These are phyloP conservation scores for Melinaea menophilus DNA, from an alignment of 2,888 invertebrate genomes.

Conservation along the genomic window DNA sequence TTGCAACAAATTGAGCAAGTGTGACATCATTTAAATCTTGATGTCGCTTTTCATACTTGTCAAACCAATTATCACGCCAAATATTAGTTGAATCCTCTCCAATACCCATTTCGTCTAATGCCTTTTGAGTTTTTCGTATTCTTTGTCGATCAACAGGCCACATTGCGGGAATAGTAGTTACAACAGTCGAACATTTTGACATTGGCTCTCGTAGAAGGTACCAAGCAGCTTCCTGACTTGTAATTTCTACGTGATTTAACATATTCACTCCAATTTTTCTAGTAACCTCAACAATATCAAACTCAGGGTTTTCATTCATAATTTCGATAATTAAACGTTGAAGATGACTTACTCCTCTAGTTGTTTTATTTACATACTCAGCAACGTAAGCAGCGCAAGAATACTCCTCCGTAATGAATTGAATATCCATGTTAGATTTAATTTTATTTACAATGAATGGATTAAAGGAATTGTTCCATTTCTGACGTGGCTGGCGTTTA, in stretches of 20 bases:
- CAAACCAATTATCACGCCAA: constrained; percentile 51
- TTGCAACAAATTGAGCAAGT: constrained; percentile 48
- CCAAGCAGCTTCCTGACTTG: constrained; percentile 50
- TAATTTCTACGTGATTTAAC: constrained; percentile 32
- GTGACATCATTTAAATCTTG: constrained; percentile 39
- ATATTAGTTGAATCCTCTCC: constrained; percentile 40
- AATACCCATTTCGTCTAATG: constrained; percentile 36
- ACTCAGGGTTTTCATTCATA: constrained; percentile 39
- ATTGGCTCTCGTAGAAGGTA: constrained; percentile 35
- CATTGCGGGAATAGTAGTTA: constrained; percentile 31
- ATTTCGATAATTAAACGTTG: constrained; percentile 43
- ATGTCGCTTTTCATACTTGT: constrained; percentile 50
- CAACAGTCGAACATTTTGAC: constrained; percentile 29
- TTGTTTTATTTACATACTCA: constrained; percentile 52
- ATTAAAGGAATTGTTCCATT: constrained; percentile 48
- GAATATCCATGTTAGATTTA: constrained; percentile 45
- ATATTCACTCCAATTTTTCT: constrained; percentile 33
- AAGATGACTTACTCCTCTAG: constrained; percentile 47
- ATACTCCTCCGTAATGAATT: constrained; percentile 53
- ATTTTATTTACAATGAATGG: constrained; percentile 43
- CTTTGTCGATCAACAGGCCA: constrained; percentile 44
- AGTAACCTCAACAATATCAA: constrained; percentile 33
- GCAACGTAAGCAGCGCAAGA: constrained; percentile 53
- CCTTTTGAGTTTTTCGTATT: constrained; percentile 41
- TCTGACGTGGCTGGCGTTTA: constrained; percentile 40